These are phyloP conservation scores for Gryllus bimaculatus DNA, from an alignment of 1,140 invertebrate species.

Conservation along the genomic window DNA sequence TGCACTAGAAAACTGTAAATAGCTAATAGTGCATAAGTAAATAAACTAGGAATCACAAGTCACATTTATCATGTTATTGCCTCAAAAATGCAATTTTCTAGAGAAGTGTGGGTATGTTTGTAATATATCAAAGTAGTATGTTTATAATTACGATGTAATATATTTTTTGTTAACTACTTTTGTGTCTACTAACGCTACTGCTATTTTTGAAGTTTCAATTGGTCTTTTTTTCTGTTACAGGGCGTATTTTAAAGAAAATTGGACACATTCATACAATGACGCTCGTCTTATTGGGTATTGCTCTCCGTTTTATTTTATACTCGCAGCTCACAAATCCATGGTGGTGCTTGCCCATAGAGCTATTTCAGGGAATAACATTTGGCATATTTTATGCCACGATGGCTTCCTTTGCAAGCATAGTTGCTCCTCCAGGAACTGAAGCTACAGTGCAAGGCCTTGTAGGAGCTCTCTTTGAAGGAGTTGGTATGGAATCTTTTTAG, in stretches of 20 bases:
- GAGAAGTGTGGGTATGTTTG: not conserved
- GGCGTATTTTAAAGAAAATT: slow-evolving; percentile 66
- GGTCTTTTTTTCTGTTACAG: slow-evolving; percentile 28
- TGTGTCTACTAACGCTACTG: too few relatives aligned
- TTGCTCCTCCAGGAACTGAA: slow-evolving; percentile 75
- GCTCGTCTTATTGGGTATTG: slow-evolving; percentile 64
- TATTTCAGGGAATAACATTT: slow-evolving; percentile 78
- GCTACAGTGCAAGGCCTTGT: slow-evolving; percentile 77
- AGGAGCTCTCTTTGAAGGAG: slow-evolving; percentile 75
- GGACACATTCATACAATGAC: slow-evolving; percentile 77
- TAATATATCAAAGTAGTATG: too few relatives aligned
- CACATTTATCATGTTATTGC: not conserved
- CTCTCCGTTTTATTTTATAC: slow-evolving; percentile 69
- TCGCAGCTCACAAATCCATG: slow-evolving; percentile 70
- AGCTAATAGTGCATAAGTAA: too few relatives aligned
- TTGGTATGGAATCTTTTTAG: slow-evolving; percentile 41
- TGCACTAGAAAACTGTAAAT: too few relatives aligned
- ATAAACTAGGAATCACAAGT: not conserved
- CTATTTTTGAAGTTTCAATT: not conserved
- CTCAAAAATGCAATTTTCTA: not conserved
- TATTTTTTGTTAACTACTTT: too few relatives aligned
- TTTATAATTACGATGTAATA: too few relatives aligned
- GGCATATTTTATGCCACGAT: slow-evolving; percentile 83
- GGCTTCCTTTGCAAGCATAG: slow-evolving; percentile 76
- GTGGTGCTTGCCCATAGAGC: slow-evolving; percentile 73